phyloP scores from a whole-genome alignment of 2,888 invertebrate species.

The Cistogaster globosa region DNA sequence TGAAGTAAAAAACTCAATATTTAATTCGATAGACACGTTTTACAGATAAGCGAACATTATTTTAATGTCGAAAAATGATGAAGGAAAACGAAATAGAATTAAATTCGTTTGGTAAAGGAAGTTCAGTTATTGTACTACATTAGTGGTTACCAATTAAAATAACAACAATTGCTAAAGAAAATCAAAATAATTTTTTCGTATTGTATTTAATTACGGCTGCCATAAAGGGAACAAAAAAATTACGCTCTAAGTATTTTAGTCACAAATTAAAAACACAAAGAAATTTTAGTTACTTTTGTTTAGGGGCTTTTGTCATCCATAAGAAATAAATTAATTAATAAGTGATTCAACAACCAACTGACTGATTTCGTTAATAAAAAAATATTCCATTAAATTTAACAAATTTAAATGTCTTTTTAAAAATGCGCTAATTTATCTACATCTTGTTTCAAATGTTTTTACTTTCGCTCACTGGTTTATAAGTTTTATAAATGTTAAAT shows the following conservation, averaged over 20 bases:
- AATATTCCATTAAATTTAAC: conserved; percentile 53
- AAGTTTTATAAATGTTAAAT: conserved; percentile 32
- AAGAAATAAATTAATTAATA: conserved; percentile 8
- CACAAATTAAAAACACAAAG: not conserved
- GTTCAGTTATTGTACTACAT: conserved; percentile 37
- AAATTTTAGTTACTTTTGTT: not conserved
- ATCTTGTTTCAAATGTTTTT: not conserved
- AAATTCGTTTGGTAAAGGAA: conserved; percentile 10
- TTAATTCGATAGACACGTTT: conserved; percentile 33
- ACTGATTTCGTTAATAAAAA: conserved; percentile 46
- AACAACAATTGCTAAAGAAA: conserved; percentile 62
- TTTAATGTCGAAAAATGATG: not conserved
- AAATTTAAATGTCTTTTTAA: conserved; percentile 43
- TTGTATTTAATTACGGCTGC: conserved; percentile 65
- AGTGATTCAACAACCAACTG: not conserved
- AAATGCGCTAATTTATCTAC: conserved; percentile 54
- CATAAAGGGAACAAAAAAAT: conserved; percentile 46
- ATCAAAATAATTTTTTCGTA: conserved; percentile 60
- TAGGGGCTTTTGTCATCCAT: conserved; percentile 27
- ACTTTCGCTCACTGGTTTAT: conserved; percentile 10
- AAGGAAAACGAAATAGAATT: not conserved
- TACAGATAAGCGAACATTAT: not conserved
- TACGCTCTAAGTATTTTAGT: not conserved
- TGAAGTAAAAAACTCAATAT: conserved; percentile 36
- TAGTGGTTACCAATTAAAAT: conserved; percentile 56